These are phyloP conservation scores for Carassius carassius DNA, from an alignment of 2,113 vertebrate genomes.

Conservation along the genomic window DNA sequence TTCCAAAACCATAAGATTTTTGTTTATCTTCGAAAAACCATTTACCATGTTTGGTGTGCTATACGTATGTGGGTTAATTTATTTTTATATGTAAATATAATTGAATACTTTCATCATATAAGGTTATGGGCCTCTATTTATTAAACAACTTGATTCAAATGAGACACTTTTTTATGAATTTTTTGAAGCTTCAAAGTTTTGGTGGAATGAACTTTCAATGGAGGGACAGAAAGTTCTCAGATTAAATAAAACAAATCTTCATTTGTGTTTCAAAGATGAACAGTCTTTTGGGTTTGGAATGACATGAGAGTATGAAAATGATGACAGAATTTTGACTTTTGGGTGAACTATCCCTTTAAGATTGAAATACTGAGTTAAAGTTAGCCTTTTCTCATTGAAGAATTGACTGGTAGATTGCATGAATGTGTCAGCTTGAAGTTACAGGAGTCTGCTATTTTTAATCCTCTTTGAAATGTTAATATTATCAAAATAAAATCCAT, in stretches of 20 bases:
- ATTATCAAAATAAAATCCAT: neutral
- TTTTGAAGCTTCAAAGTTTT: neutral
- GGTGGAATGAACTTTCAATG: neutral
- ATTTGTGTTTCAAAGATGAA: neutral
- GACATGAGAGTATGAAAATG: neutral
- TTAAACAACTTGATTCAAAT: neutral
- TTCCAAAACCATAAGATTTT: neutral
- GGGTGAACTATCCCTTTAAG: neutral
- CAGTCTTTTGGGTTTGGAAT: neutral
- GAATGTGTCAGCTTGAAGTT: neutral
- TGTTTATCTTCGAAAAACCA: neutral
- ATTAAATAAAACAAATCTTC: too few species aligned
- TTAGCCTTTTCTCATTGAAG: neutral
- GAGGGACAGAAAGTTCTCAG: neutral
- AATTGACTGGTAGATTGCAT: neutral
- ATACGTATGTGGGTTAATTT: neutral
- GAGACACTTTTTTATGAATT: neutral
- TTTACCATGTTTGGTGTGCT: neutral
- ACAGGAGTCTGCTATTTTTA: neutral
- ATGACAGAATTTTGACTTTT: neutral
- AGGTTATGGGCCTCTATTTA: neutral
- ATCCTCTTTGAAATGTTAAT: neutral
- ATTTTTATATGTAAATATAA: too few species aligned
- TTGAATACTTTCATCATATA: neutral
- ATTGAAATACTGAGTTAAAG: neutral